Evolutionary conservation across 1,140 invertebrate genomes (phyloP).

Genomic region (Drosophila nigromelanica): DNA sequence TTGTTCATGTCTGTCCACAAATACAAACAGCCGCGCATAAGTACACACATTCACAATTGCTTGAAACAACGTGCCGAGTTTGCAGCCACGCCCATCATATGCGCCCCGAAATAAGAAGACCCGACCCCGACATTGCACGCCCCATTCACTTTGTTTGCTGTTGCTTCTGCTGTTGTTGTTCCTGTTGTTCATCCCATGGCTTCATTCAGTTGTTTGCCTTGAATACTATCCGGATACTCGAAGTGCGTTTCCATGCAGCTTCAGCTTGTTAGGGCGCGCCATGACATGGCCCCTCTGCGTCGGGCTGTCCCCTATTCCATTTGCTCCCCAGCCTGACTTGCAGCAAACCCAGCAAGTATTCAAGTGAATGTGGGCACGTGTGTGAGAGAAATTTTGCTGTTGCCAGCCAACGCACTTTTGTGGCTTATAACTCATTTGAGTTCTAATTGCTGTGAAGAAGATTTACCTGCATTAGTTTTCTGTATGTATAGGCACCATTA

Average conservation of each 20-base stretch:
- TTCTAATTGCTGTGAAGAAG: conserved; percentile 14
- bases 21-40: conserved; percentile 1
- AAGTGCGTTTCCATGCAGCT: conserved; percentile 18
- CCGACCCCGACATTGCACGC: background rate
- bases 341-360: background rate
- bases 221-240: background rate
- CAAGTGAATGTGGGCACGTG: background rate
- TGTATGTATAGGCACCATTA: background rate
- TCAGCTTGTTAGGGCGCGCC: conserved; percentile 25
- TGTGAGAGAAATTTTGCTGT: conserved; percentile 13
- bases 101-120: background rate
- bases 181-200: background rate
- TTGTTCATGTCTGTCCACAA: conserved; percentile 17
- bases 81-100: background rate
- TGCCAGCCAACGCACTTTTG: conserved; percentile 25
- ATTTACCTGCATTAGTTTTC: background rate
- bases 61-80: conserved; percentile 10
- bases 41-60: conserved; percentile 1
- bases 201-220: conserved; percentile 21
- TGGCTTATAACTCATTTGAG: conserved; percentile 24
- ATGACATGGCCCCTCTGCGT: background rate
- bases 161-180: conserved; percentile 2
- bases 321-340: conserved; percentile 2
- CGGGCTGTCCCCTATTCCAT: background rate
- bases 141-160: conserved; percentile 20